Conservation (phyloP, 1,140 invertebrate genomes). For the Vollenhovia emeryi region DNA sequence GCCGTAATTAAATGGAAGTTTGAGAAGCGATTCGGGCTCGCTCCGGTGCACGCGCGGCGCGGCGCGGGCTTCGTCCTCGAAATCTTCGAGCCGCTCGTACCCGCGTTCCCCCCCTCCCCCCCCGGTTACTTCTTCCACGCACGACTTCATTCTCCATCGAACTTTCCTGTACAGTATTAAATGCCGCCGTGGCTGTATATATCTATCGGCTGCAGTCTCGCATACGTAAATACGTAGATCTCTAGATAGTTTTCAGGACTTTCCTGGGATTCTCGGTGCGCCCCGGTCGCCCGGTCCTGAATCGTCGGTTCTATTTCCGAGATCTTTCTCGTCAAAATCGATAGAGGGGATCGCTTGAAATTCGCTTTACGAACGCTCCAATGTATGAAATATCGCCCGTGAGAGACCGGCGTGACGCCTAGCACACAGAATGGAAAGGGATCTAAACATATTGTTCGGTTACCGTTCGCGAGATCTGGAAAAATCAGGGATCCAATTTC, state of each 20-base stretch:
- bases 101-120: not conserved
- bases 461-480: not conserved
- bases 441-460: not conserved
- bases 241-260: not conserved
- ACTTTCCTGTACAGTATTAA: slow-evolving; percentile 19
- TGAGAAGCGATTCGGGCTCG: slow-evolving; percentile 26
- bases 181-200: not conserved
- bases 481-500: not conserved
- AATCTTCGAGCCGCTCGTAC: slow-evolving; percentile 52
- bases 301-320: not conserved
- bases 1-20: slow-evolving; percentile 70
- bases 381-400: not conserved
- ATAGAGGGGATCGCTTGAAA: not conserved
- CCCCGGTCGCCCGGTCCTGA: not conserved
- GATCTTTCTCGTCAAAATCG: not conserved
- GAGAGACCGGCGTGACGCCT: not conserved
- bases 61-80: slow-evolving; percentile 15
- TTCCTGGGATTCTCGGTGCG: not conserved
- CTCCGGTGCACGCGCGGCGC: not conserved
- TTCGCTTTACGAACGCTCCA: not conserved
- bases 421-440: no score
- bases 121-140: slow-evolving; percentile 26
- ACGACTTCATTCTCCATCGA: slow-evolving; percentile 21
- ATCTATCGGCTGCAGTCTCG: not conserved
- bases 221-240: not conserved